Evolutionary conservation across 2,113 vertebrate genomes (phyloP), one percentile per base, ranked within the genome.

Genomic region (Stictonetta naevosa): DNA sequence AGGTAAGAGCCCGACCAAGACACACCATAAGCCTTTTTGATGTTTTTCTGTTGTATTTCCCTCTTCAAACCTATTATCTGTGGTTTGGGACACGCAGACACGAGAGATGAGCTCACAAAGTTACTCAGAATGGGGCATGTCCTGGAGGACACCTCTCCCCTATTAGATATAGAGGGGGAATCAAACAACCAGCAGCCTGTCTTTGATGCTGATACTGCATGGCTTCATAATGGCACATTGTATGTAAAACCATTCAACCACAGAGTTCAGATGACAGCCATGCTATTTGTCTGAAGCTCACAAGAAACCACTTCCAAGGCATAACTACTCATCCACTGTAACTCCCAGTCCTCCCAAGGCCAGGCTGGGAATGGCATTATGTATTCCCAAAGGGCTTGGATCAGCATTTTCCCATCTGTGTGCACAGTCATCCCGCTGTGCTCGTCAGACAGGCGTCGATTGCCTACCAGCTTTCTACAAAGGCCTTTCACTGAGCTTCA

Each of bases 1-100:
- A 68, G 63, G 55, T 31, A 34, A 76, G 62, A 93, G 26, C 42
- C 18, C 0, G 0, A 17, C n/a, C 2, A 5, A 72, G 7, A 13
- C 25, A 71, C 10, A 2, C 5, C 10, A 2, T 15, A 58, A 4
- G 23, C 28, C 29, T 53, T 66, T 63, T 81, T 22, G 38, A 59
- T 13, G 31, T 62, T 78, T 96, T 69, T 77, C 64, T 55, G 52
- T 42, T 55, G 8, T 69, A 31, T 8, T 36, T 74, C 15, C 11
- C 59, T 69, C 36, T 64, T 86, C 29, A 58, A 59, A 10, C 44
- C 7, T 76, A 6, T 79, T 42, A 21, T 52, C 62, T 87, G 75
- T 91, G 29, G 36, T 67, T 71, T 91, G 38, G 64, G 40, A 69
- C 44, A 72, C 2, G 5, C 2, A 33, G 80, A 77, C 20, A 29